Evolutionary conservation across 2,113 vertebrate genomes (phyloP).

Genomic region (Varanus salvator): DNA sequence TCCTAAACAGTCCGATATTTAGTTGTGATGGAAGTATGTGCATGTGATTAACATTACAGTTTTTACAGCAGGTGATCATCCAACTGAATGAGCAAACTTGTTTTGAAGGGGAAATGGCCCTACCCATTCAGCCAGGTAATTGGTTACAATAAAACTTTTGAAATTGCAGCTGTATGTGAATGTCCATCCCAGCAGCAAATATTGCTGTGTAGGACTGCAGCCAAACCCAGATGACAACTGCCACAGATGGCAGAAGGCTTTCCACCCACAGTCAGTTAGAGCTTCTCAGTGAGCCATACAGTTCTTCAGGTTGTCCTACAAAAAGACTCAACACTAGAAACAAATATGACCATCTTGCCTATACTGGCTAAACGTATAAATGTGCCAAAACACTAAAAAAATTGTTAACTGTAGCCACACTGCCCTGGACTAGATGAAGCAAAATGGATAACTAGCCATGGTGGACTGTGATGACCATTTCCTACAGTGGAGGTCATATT

Average conservation of each 20-base stretch:
- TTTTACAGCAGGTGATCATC: slow-evolving; percentile 16
- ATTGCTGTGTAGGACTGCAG: not conserved
- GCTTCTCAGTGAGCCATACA: not conserved
- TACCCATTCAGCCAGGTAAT: slow-evolving; percentile 23
- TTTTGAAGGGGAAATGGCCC: not conserved
- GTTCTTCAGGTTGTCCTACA: not conserved
- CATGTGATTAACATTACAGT: not conserved
- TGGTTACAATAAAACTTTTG: not conserved
- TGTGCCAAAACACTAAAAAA: too few species aligned
- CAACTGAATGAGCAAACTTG: not conserved
- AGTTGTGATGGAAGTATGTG: too few species aligned
- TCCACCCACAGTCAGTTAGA: not conserved
- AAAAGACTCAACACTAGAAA: not conserved
- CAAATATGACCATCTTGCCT: not conserved
- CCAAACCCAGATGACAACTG: not conserved
- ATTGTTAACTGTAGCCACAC: not conserved
- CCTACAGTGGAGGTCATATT: too few species aligned
- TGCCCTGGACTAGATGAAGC: too few species aligned
- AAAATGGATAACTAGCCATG: too few species aligned
- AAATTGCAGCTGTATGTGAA: not conserved
- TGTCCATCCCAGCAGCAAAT: not conserved
- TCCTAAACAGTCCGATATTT: not conserved
- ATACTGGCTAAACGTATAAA: not conserved
- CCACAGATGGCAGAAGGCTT: not conserved
- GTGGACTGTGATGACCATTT: too few species aligned